A percentile compares a stretch with the other conserved stretches of the same genome.
These are phyloP conservation scores for Geotrupes spiniger DNA, from an alignment of 2,888 invertebrate genomes.

Conservation along the genomic window DNA sequence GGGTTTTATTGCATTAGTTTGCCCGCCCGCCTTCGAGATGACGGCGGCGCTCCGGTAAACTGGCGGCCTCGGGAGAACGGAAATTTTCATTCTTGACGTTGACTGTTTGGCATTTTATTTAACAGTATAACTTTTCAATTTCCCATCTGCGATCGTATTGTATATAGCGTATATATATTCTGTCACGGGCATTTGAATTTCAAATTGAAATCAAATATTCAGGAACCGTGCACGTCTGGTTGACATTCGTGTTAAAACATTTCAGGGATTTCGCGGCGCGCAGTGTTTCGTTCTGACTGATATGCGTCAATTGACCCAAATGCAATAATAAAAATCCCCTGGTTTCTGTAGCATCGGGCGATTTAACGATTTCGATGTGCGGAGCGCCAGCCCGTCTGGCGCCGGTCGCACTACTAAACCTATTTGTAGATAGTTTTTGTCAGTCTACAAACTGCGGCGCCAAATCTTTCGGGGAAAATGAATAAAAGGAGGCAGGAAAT, in stretches of 20 bases:
- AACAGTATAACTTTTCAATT: slow-evolving; percentile 48
- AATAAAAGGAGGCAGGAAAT: slow-evolving; percentile 11
- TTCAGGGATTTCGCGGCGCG: slow-evolving; percentile 34
- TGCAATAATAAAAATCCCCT: slow-evolving; percentile 33
- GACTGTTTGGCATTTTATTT: slow-evolving; percentile 40
- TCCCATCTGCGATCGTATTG: slow-evolving; percentile 39
- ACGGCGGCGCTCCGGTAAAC: no score
- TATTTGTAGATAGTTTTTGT: slow-evolving; percentile 38
- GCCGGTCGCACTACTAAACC: slow-evolving; percentile 32
- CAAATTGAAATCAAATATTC: slow-evolving; percentile 49
- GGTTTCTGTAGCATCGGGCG: slow-evolving; percentile 22
- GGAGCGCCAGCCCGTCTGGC: slow-evolving; percentile 30
- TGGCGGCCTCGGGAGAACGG: slow-evolving; percentile 28
- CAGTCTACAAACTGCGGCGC: slow-evolving; percentile 31
- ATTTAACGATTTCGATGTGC: slow-evolving; percentile 18
- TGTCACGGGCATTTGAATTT: slow-evolving; percentile 42
- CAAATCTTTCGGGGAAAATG: slow-evolving; percentile 28
- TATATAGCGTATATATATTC: slow-evolving; percentile 28
- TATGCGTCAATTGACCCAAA: slow-evolving; percentile 37
- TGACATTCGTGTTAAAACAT: slow-evolving; percentile 44
- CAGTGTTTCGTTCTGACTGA: slow-evolving; percentile 34
- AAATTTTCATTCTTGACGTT: slow-evolving; percentile 26
- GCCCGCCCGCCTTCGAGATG: slow-evolving; percentile 15
- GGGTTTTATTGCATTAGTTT: slow-evolving; percentile 40
- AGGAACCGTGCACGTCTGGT: slow-evolving; percentile 40